Conservation (phyloP, 2,113 vertebrate species). For the Crotalus horridus region DNA sequence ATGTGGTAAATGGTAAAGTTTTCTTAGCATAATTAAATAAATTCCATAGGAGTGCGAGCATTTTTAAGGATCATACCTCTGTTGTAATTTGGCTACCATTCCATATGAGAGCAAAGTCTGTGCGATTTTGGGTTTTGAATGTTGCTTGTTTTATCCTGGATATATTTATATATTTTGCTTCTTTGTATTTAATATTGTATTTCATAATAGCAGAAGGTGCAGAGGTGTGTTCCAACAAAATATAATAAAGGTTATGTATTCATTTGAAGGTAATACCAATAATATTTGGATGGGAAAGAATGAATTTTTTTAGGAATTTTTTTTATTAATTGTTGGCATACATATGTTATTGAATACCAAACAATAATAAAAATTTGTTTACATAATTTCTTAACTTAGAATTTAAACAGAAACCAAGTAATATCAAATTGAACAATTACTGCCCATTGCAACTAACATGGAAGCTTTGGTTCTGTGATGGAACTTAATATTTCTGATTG, state of each 20-base stretch:
- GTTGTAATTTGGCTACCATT: background rate
- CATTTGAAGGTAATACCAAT: background rate
- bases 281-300: background rate
- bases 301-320: background rate
- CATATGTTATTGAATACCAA: background rate
- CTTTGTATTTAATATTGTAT: background rate
- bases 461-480: background rate
- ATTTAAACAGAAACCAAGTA: background rate
- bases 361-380: background rate
- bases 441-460: background rate
- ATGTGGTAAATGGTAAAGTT: background rate
- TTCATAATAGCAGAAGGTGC: background rate
- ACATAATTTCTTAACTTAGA: background rate
- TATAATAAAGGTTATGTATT: background rate
- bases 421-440: background rate
- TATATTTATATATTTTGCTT: background rate
- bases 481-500: background rate
- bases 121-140: background rate
- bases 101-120: background rate
- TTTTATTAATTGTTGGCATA: background rate
- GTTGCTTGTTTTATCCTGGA: background rate
- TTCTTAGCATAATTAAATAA: background rate
- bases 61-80: background rate
- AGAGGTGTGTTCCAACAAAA: background rate
- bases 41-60: background rate